phyloP scores from a whole-genome alignment of 1,140 invertebrate genomes.

The Rhagoletis pomonella region DNA sequence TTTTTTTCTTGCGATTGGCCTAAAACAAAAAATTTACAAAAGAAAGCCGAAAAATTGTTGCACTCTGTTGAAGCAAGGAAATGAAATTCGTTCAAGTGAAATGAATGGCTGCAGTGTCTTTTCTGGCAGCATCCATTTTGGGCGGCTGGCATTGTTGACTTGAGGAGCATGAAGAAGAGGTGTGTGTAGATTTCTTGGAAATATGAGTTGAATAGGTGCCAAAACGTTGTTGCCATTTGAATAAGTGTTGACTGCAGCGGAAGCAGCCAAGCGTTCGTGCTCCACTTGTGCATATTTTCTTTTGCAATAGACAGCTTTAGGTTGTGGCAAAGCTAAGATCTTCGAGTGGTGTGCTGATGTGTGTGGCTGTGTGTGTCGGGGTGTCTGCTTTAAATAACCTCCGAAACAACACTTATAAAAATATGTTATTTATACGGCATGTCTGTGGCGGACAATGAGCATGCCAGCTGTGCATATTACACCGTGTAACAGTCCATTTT shows the following conservation, averaged over 20 bases:
- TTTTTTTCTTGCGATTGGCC: background rate
- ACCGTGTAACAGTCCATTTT: background rate
- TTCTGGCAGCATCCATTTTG: constrained; percentile 22
- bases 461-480: constrained; percentile 49
- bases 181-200: constrained; percentile 31
- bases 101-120: constrained; percentile 42
- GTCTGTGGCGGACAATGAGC: constrained; percentile 53
- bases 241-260: constrained; percentile 39
- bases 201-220: constrained; percentile 53
- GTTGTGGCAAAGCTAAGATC: background rate
- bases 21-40: background rate
- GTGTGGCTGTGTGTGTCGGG: background rate
- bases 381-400: constrained; percentile 12
- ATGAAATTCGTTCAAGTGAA: constrained; percentile 45
- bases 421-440: constrained; percentile 47
- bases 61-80: background rate
- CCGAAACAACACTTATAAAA: constrained; percentile 38
- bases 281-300: constrained; percentile 29
- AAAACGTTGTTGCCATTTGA: constrained; percentile 54
- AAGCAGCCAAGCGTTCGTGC: background rate
- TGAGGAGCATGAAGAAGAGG: background rate
- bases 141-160: background rate
- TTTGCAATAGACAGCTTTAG: constrained; percentile 12
- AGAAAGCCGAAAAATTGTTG: background rate
- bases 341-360: background rate